Percentiles rank a stretch among this genome's conserved stretches.
Evolutionary conservation across 1,140 invertebrate genomes (phyloP).

Genomic region (Acromyrmex heyeri): DNA sequence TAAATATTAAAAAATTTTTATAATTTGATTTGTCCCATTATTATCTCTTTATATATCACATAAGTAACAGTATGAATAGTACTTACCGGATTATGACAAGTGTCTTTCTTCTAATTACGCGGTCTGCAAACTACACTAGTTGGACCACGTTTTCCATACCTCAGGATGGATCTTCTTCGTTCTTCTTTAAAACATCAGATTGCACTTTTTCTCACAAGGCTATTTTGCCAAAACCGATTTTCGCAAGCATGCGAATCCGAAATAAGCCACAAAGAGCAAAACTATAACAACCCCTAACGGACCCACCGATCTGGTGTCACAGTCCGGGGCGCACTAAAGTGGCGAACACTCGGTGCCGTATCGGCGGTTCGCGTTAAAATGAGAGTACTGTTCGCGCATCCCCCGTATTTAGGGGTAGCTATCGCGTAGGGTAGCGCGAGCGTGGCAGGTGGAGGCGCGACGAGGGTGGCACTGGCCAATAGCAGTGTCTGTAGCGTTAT

Average conservation of each 20-base stretch:
- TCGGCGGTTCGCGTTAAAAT: conserved; percentile 82
- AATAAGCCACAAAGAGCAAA: conserved; percentile 11
- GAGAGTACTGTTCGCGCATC: conserved; percentile 80
- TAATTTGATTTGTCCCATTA: background rate
- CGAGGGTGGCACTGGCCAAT: conserved; percentile 80
- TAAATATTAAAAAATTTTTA: background rate
- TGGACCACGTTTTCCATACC: conserved; percentile 45
- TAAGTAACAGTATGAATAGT: background rate
- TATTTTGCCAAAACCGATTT: background rate
- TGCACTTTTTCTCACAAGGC: conserved; percentile 49
- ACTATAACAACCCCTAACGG: conserved; percentile 18
- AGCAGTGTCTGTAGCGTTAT: conserved; percentile 77
- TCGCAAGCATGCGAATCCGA: conserved; percentile 22
- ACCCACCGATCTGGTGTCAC: conserved; percentile 32
- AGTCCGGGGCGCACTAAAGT: conserved; percentile 54
- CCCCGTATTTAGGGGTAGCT: conserved; percentile 83
- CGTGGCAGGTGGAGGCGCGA: conserved; percentile 79
- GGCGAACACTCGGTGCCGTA: conserved; percentile 63
- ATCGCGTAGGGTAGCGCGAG: conserved; percentile 76
- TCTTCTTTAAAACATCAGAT: conserved; percentile 43
- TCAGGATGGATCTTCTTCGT: background rate
- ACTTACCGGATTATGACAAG: conserved; percentile 62
- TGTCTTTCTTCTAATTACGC: conserved; percentile 28
- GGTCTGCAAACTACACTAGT: conserved; percentile 14
- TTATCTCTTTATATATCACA: background rate